Conservation (phyloP, 2,113 vertebrate species). For the Malurus cyaneus region DNA sequence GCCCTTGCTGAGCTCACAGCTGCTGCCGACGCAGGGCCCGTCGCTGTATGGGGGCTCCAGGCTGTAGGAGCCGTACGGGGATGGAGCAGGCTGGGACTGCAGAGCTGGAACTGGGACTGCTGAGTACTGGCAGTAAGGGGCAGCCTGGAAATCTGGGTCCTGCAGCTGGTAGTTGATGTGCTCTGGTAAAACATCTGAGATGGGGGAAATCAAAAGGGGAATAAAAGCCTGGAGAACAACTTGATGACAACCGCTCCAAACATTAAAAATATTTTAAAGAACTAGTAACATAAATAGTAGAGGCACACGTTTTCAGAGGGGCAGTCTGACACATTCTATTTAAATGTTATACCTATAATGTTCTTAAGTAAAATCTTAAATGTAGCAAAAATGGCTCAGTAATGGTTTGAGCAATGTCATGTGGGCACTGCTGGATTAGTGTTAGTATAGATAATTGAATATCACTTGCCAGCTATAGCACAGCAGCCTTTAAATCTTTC, state of each 20-base stretch:
- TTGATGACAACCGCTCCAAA: background rate
- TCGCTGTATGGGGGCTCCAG: slow-evolving; percentile 74
- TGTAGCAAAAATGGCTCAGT: background rate
- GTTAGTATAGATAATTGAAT: background rate
- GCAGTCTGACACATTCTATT: background rate
- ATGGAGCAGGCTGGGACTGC: slow-evolving; percentile 74
- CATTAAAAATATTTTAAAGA: background rate
- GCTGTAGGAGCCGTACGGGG: slow-evolving; percentile 74
- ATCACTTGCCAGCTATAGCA: background rate
- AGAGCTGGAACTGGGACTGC: slow-evolving; percentile 74
- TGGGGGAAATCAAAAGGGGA: background rate
- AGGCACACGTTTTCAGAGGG: background rate
- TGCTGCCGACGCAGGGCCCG: slow-evolving; percentile 60
- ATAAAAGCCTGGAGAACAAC: background rate
- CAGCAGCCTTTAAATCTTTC: background rate
- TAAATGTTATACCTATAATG: background rate
- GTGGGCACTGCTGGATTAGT: background rate
- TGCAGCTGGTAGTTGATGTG: slow-evolving; percentile 84
- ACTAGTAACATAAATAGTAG: background rate
- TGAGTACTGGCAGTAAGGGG: slow-evolving; percentile 82
- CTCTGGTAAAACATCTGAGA: slow-evolving; percentile 85
- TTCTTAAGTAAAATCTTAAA: background rate
- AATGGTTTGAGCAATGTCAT: background rate
- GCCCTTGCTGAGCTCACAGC: slow-evolving; percentile 69
- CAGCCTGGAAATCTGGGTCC: slow-evolving; percentile 82